A percentile compares a stretch with the other conserved stretches of the same genome.
phyloP scores from a whole-genome alignment of 2,888 invertebrate species.

The Agrenia bidenticulata region DNA sequence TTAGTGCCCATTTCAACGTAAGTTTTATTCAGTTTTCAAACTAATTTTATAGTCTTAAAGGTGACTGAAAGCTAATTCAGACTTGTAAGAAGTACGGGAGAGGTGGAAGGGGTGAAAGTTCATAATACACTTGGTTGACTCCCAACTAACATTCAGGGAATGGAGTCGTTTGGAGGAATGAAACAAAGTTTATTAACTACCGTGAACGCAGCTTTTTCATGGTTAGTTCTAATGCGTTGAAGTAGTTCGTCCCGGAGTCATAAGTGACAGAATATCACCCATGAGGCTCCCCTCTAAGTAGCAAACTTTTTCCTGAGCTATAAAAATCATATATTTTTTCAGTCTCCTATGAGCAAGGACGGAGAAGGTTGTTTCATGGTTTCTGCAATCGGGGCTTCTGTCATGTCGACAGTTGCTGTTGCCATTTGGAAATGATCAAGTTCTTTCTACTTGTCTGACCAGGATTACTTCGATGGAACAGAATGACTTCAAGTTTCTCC shows the following conservation, averaged over 20 bases:
- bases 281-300: conserved; percentile 9
- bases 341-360: background rate
- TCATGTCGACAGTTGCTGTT: background rate
- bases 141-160: too few species aligned
- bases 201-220: conserved; percentile 6
- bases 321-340: conserved; percentile 18
- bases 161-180: background rate
- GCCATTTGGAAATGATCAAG: background rate
- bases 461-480: too few species aligned
- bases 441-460: too few species aligned
- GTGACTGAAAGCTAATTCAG: background rate
- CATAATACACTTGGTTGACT: background rate
- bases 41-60: background rate
- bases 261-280: conserved; percentile 19
- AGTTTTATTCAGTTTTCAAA: conserved; percentile 31
- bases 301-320: conserved; percentile 12
- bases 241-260: conserved; percentile 16
- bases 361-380: background rate
- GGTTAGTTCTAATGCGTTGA: background rate
- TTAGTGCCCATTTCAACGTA: conserved; percentile 59
- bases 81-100: background rate
- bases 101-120: background rate
- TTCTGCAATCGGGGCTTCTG: background rate
- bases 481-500: too few species aligned
- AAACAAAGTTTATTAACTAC: background rate